phyloP scores from a whole-genome alignment of 1,140 invertebrate species.

The Drosophila setifemur region DNA sequence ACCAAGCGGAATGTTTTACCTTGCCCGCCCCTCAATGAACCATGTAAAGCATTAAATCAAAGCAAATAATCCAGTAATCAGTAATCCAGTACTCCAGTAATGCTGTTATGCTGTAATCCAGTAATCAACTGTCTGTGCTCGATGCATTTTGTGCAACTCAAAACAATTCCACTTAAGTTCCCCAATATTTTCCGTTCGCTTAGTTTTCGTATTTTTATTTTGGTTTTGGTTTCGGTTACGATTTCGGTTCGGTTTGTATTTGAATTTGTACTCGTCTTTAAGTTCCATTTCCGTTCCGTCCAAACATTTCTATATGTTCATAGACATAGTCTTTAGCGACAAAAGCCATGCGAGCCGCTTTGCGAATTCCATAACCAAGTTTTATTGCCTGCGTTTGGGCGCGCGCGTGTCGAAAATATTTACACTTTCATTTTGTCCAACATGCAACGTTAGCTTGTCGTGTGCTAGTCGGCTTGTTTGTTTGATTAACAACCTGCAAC shows the following conservation, averaged over 20 bases:
- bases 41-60: constrained; percentile 68
- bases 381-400: constrained; percentile 49
- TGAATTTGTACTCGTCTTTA: constrained; percentile 6
- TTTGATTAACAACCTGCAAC: constrained; percentile 59
- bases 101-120: constrained; percentile 48
- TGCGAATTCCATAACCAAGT: constrained; percentile 31
- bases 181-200: constrained; percentile 14
- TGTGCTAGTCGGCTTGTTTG: constrained; percentile 49
- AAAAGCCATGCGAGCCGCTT: constrained; percentile 20
- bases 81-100: constrained; percentile 45
- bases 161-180: constrained; percentile 46
- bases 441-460: constrained; percentile 43
- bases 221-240: constrained; percentile 7
- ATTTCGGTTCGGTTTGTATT: constrained; percentile 1
- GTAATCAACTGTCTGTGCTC: constrained; percentile 57
- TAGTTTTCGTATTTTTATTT: constrained; percentile 14
- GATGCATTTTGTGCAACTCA: constrained; percentile 70
- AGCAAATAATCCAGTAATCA: constrained; percentile 60
- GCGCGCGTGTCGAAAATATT: constrained; percentile 46
- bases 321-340: constrained; percentile 48
- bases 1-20: constrained; percentile 54
- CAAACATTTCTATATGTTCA: constrained; percentile 25
- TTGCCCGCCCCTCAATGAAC: constrained; percentile 41
- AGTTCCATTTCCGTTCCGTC: constrained; percentile 11
- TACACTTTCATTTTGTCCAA: constrained; percentile 54